Percentiles rank a stretch among this genome's conserved stretches.
Evolutionary conservation across 2,888 invertebrate species (phyloP).

Genomic region (Pteria penguin): DNA sequence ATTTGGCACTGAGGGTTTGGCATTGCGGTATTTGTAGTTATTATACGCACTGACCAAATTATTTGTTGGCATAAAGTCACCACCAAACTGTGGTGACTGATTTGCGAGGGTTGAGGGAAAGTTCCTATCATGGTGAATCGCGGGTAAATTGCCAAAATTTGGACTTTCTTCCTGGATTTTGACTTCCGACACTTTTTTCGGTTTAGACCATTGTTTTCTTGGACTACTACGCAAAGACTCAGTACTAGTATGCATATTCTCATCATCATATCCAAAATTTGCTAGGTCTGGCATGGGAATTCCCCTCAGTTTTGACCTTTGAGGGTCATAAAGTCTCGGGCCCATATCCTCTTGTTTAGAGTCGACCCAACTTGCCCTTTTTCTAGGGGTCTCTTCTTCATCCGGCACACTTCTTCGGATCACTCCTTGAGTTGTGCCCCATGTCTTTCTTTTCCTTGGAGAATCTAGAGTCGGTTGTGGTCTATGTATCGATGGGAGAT

Average conservation of each 20-base stretch:
- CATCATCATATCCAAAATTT: background rate
- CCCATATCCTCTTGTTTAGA: slow-evolving; percentile 2
- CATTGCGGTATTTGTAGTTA: background rate
- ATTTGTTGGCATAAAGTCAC: slow-evolving; percentile 4
- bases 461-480: slow-evolving; percentile 10
- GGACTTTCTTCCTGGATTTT: background rate
- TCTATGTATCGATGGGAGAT: background rate
- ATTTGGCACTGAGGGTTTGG: background rate
- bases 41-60: background rate
- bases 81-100: background rate
- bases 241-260: background rate
- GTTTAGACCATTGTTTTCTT: slow-evolving; percentile 30
- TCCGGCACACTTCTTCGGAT: background rate
- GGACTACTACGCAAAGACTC: background rate
- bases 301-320: slow-evolving; percentile 7
- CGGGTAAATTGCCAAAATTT: background rate
- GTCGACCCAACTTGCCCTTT: slow-evolving; percentile 22
- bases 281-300: background rate
- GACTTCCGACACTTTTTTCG: background rate
- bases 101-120: slow-evolving; percentile 6
- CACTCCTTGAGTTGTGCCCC: slow-evolving; percentile 10
- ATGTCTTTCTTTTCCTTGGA: slow-evolving; percentile 31
- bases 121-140: slow-evolving; percentile 2
- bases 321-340: slow-evolving; percentile 16
- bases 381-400: slow-evolving; percentile 11